Evolutionary conservation across 1,140 invertebrate genomes (phyloP), one percentile per base, ranked within the genome.

Genomic region (Drosophila burlai): DNA sequence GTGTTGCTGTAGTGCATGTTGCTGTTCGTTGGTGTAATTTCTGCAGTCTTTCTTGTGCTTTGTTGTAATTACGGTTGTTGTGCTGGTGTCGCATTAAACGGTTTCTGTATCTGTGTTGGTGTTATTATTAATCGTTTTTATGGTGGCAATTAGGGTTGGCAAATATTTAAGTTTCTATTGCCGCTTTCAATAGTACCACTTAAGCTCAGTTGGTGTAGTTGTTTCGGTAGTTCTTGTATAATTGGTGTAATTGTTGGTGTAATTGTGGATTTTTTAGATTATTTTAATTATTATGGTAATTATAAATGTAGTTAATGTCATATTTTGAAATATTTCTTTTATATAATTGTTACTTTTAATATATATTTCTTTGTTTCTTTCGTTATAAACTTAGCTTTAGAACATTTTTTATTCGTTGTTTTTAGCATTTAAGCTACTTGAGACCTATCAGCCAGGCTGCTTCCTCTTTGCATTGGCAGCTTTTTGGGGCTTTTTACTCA

Each of bases 1-100:
- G 57, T 74, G 71, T 47, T 74, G 65, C 61, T 49, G 61, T 29
- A 29, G 36, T 40, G 34, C 45, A 47, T 67, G 61, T 34, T 65
- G 43, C 18, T 16, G 7, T 18, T 61, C 29, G 46, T 55, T 34
- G 47, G 49, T 59, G 57, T 52, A 52, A 34, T 52, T 52, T 52
- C 50, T 34, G 26, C 9, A 26, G 57, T 29, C 21, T 24, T 26
- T 26, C 21, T n/a, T 40, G 36, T 57, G 36, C 54, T 38, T 38
- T 26, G 36, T 40, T 57, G 36, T 26, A 57, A 57, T 57, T 57
- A 57, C 54, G 36, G 5, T n/a, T 24, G 15, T 24, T 24, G 21
- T 24, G 21, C 34, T 55, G 54, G 54, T 57, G 54, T 57, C 54
- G 54, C 54, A 57, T 40, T 57, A 40, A 57, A 57, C 40, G 21